Evolutionary conservation across 2,113 vertebrate genomes (phyloP).

Genomic region (Austrofundulus limnaeus): DNA sequence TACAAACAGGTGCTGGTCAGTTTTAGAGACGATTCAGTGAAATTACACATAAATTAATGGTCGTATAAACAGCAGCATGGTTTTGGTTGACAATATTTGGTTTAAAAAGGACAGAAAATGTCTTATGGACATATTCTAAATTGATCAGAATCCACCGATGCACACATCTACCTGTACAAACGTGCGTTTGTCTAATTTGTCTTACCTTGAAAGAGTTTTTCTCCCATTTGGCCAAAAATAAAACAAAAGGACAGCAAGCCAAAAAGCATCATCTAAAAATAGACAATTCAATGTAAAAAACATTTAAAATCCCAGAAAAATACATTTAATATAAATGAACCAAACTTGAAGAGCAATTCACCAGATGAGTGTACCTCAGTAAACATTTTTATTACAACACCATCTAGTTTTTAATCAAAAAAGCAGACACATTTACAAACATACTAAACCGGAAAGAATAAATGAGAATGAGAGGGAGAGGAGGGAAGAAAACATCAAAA

Average conservation of each 20-base stretch:
- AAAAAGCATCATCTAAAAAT: neutral
- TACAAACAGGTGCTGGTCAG: constrained; percentile 8
- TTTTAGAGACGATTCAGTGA: neutral
- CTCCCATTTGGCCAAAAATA: neutral
- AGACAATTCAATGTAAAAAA: constrained; percentile 42
- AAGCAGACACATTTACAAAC: constrained; percentile 96
- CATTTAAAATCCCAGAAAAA: constrained; percentile 28
- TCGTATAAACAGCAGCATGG: neutral
- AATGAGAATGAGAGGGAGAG: constrained; percentile 46
- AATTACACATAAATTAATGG: constrained; percentile 19
- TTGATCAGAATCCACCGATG: neutral
- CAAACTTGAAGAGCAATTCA: constrained; percentile 83
- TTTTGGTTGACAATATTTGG: neutral
- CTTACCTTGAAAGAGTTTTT: constrained; percentile 32
- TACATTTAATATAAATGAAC: constrained; percentile 71
- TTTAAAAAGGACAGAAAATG: neutral
- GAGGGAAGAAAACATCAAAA: constrained; percentile 51
- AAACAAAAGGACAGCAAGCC: constrained; percentile 13
- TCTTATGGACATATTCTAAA: neutral
- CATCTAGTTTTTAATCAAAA: constrained; percentile 91
- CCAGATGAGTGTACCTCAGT: constrained; percentile 89
- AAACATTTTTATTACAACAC: constrained; percentile 99
- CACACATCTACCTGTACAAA: neutral
- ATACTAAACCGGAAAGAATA: constrained; percentile 85
- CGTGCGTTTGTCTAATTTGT: constrained; percentile 1